Percentiles rank a stretch among this genome's conserved stretches.
Conservation (phyloP, 2,113 vertebrate genomes). For the Clarias batrachus region DNA sequence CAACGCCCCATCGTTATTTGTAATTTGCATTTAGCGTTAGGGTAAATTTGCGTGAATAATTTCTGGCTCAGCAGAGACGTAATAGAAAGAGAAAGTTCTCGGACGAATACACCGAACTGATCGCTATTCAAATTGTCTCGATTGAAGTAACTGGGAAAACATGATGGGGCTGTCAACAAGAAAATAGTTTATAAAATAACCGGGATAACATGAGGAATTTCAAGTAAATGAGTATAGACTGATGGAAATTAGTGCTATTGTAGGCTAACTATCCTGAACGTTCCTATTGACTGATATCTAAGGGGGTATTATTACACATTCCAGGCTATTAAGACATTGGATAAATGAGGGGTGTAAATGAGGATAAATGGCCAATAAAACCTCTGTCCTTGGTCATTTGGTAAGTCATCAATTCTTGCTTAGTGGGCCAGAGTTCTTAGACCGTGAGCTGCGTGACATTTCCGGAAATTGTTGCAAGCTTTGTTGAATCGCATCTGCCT, state of each 20-base stretch:
- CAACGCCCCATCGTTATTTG: background rate
- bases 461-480: constrained; percentile 43
- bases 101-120: background rate
- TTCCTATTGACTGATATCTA: constrained; percentile 41
- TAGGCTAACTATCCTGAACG: constrained; percentile 47
- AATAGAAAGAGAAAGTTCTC: constrained; percentile 2
- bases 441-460: constrained; percentile 47
- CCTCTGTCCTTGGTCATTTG: constrained; percentile 53
- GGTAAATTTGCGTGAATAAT: constrained; percentile 1
- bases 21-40: constrained; percentile 2
- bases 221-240: background rate
- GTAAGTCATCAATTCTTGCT: constrained; percentile 57
- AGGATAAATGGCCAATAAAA: constrained; percentile 58
- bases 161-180: background rate
- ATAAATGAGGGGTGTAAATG: constrained; percentile 54
- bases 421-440: constrained; percentile 43
- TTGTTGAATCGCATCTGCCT: constrained; percentile 52
- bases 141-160: background rate
- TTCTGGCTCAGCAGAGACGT: background rate
- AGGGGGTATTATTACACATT: constrained; percentile 55
- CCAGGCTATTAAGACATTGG: constrained; percentile 49
- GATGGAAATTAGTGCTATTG: constrained; percentile 40
- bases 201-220: background rate
- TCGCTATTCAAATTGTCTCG: background rate
- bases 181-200: background rate